These are phyloP conservation scores for Gavia stellata DNA, from an alignment of 2,113 vertebrate species.

Conservation along the genomic window DNA sequence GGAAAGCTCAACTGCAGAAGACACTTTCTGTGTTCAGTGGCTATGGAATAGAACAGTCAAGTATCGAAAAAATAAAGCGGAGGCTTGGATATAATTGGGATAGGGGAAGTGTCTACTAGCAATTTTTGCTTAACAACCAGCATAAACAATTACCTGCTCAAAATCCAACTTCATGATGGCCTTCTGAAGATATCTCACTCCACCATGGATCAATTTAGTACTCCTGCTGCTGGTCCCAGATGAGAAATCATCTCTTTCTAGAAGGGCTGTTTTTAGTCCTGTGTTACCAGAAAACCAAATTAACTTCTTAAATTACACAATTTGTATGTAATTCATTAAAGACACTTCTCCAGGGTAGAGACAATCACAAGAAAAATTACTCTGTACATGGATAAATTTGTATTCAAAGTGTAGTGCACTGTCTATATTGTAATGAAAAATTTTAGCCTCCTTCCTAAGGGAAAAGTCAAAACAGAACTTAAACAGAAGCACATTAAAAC, in stretches of 20 bases:
- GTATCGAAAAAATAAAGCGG: neutral
- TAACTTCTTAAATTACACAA: constrained; percentile 86
- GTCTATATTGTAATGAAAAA: constrained; percentile 77
- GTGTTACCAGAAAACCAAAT: constrained; percentile 85
- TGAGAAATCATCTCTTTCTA: constrained; percentile 93
- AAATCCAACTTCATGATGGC: constrained; percentile 96
- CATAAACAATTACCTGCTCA: constrained; percentile 91
- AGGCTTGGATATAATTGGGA: constrained; percentile 44
- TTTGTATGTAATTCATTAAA: constrained; percentile 85
- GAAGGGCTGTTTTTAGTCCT: constrained; percentile 93
- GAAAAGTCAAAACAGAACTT: constrained; percentile 70
- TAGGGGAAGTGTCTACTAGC: constrained; percentile 10
- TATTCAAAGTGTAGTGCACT: constrained; percentile 72
- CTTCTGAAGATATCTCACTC: constrained; percentile 97
- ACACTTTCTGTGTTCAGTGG: neutral
- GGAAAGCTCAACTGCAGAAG: neutral
- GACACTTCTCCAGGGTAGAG: constrained; percentile 79
- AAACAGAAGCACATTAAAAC: constrained; percentile 69
- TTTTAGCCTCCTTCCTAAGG: constrained; percentile 74
- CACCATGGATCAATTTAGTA: constrained; percentile 94
- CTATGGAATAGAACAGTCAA: neutral
- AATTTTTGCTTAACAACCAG: constrained; percentile 64
- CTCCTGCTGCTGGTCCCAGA: constrained; percentile 92
- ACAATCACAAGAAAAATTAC: constrained; percentile 80
- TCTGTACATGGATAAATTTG: constrained; percentile 78